Percentiles rank a stretch among this genome's conserved stretches.
Conservation (phyloP, 2,888 invertebrate species). For the Apamea sordens region DNA sequence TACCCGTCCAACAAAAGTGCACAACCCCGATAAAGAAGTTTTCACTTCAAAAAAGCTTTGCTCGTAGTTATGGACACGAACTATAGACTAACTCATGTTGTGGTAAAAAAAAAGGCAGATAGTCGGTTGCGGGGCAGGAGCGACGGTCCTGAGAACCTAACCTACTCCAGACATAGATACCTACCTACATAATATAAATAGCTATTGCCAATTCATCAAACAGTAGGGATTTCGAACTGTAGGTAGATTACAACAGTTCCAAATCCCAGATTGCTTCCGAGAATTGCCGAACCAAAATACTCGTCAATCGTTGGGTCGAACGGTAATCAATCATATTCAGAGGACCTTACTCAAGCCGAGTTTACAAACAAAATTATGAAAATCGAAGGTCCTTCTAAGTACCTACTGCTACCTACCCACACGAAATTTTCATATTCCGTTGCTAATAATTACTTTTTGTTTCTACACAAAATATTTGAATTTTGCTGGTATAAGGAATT, state of each 20-base stretch:
- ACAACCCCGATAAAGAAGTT: too few species aligned
- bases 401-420: background rate
- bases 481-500: background rate
- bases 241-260: background rate
- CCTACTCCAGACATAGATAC: background rate
- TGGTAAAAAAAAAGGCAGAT: background rate
- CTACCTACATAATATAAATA: background rate
- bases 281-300: background rate
- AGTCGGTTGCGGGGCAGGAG: background rate
- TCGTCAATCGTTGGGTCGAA: background rate
- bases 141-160: background rate
- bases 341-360: constrained; percentile 37
- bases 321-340: constrained; percentile 47
- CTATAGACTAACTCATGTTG: background rate
- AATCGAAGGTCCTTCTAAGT: constrained; percentile 14
- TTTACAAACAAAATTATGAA: constrained; percentile 41
- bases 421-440: constrained; percentile 3
- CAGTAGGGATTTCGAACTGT: background rate
- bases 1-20: too few species aligned
- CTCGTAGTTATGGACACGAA: background rate
- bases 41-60: background rate
- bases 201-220: background rate
- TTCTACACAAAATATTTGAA: background rate
- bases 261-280: background rate
- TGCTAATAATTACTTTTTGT: constrained; percentile 1